phyloP scores from a whole-genome alignment of 1,140 invertebrate genomes.

The Elymnias hypermnestra region DNA sequence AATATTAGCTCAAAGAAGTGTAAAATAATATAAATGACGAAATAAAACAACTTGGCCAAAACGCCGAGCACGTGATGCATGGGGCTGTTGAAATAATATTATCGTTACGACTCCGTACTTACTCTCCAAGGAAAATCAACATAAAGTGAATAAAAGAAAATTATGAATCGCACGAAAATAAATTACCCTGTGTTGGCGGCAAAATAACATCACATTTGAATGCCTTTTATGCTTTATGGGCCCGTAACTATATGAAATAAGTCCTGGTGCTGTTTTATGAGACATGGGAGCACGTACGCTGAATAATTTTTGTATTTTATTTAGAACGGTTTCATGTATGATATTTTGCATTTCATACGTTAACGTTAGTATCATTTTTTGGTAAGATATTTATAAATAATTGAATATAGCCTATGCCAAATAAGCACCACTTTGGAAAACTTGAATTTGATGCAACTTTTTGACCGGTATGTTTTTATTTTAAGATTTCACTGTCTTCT shows the following conservation, averaged over 20 bases:
- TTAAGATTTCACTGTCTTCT: no score
- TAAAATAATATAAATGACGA: slow-evolving; percentile 33
- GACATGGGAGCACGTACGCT: slow-evolving; percentile 63
- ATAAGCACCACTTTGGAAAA: no score
- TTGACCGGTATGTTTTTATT: no score
- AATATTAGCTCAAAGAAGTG: slow-evolving; percentile 24
- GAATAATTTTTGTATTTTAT: slow-evolving; percentile 57
- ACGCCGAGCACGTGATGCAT: slow-evolving; percentile 54
- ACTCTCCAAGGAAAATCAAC: slow-evolving; percentile 73
- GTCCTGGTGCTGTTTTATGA: slow-evolving; percentile 64
- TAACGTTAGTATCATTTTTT: no score
- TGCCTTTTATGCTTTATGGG: slow-evolving; percentile 74
- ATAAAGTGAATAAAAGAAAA: slow-evolving; percentile 77
- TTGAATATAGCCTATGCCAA: no score
- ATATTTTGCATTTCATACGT: no score
- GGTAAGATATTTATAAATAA: no score
- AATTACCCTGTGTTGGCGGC: slow-evolving; percentile 73
- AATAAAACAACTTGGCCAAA: slow-evolving; percentile 49
- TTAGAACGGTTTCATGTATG: slow-evolving; percentile 6
- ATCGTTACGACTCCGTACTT: slow-evolving; percentile 71
- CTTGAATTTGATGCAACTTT: no score
- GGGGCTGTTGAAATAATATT: slow-evolving; percentile 74
- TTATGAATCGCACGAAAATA: slow-evolving; percentile 75
- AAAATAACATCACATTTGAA: slow-evolving; percentile 76
- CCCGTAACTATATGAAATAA: slow-evolving; percentile 73